Conservation (phyloP, 2,113 vertebrate species). For the Grallaria varia region DNA sequence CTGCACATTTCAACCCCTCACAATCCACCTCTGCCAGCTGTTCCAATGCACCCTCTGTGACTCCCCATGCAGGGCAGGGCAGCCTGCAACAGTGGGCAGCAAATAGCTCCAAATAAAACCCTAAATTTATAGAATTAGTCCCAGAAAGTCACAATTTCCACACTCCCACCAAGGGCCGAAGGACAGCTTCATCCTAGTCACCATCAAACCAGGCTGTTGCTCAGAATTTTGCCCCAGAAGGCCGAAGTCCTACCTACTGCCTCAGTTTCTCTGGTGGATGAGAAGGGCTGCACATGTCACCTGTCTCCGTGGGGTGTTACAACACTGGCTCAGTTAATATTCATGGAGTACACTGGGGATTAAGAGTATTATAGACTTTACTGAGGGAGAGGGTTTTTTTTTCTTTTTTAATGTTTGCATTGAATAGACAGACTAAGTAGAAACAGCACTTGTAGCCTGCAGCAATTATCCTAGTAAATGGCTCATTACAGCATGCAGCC, state of each 20-base stretch:
- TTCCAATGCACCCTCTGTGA: not conserved
- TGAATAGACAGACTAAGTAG: slow-evolving; percentile 32
- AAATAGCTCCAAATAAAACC: not conserved
- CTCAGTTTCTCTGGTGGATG: not conserved
- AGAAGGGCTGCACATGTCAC: not conserved
- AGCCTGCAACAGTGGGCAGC: not conserved
- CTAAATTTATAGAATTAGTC: not conserved
- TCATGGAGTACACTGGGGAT: not conserved
- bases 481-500: slow-evolving; percentile 46
- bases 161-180: not conserved
- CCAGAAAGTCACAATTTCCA: not conserved
- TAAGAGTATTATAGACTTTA: slow-evolving; percentile 8
- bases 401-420: slow-evolving; percentile 16
- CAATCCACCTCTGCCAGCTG: not conserved
- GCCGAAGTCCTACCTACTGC: not conserved
- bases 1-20: not conserved
- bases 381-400: not conserved
- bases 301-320: not conserved
- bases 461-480: slow-evolving; percentile 46
- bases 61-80: not conserved
- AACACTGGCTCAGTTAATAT: not conserved
- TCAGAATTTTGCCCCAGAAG: not conserved
- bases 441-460: slow-evolving; percentile 53
- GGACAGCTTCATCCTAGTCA: not conserved
- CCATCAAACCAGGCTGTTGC: not conserved